Evolutionary conservation across 2,113 vertebrate genomes (phyloP).

Genomic region (Phainopepla nitens): DNA sequence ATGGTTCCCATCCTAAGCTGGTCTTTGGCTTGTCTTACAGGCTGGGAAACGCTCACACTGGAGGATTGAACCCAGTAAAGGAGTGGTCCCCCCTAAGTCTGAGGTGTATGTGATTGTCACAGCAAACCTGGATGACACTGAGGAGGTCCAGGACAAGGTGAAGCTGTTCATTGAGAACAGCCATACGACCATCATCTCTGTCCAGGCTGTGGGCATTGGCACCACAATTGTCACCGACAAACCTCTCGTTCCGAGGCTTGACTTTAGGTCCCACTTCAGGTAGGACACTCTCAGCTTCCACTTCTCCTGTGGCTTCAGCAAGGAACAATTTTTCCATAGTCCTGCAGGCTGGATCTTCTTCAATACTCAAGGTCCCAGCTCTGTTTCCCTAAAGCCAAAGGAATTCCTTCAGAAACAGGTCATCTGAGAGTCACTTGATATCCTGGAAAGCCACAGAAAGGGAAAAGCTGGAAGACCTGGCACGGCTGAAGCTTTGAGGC

Average conservation of each 20-base stretch:
- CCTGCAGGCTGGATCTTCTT: neutral
- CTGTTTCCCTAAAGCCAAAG: neutral
- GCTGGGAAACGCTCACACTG: constrained; percentile 64
- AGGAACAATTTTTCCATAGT: neutral
- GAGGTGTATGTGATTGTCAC: constrained; percentile 71
- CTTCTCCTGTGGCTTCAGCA: neutral
- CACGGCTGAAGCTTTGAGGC: neutral
- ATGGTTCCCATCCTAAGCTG: neutral
- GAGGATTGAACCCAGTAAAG: constrained; percentile 75
- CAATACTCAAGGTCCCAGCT: neutral
- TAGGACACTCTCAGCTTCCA: neutral
- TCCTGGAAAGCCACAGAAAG: neutral
- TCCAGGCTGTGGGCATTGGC: constrained; percentile 80
- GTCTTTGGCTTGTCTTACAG: constrained; percentile 59
- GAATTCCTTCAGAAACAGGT: neutral
- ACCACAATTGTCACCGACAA: constrained; percentile 82
- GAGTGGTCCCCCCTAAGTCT: constrained; percentile 67
- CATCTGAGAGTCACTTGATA: rapidly evolving
- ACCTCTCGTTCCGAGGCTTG: constrained; percentile 75
- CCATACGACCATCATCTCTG: constrained; percentile 51
- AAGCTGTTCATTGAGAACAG: constrained; percentile 74
- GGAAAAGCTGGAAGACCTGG: neutral
- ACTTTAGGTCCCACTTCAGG: constrained; percentile 83
- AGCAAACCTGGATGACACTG: constrained; percentile 77
- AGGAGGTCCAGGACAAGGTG: constrained; percentile 74